These are phyloP conservation scores for rat (Rattus norvegicus) DNA, from an alignment of 2,113 vertebrate species.

Conservation along the genomic window GRCr8 NC_086020.1:37389001-37389500, in stretches of 20 bases:
- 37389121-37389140: conserved; percentile 2
- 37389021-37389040: conserved; percentile 24
- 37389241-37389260: conserved; percentile 59
- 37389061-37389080: conserved; percentile 54
- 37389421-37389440: conserved; percentile 83
- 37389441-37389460: conserved; percentile 73
- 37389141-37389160: conserved; percentile 47
- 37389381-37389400: conserved; percentile 74
- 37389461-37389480: conserved; percentile 50
- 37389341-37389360: conserved; percentile 76
- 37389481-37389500: conserved; percentile 78
- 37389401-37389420: conserved; percentile 73
- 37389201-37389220: conserved; percentile 73
- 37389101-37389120: conserved; percentile 11
- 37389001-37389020: background rate
- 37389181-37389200: conserved; percentile 64
- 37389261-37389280: conserved; percentile 56
- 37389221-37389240: conserved; percentile 60
- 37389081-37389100: conserved; percentile 36
- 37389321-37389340: conserved; percentile 67
- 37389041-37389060: conserved; percentile 35
- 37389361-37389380: conserved; percentile 71
- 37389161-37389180: conserved; percentile 65
- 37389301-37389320: conserved; percentile 52
- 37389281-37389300: conserved; percentile 66